phyloP scores from a whole-genome alignment of 2,113 vertebrate species.

The Zingel zingel region DNA sequence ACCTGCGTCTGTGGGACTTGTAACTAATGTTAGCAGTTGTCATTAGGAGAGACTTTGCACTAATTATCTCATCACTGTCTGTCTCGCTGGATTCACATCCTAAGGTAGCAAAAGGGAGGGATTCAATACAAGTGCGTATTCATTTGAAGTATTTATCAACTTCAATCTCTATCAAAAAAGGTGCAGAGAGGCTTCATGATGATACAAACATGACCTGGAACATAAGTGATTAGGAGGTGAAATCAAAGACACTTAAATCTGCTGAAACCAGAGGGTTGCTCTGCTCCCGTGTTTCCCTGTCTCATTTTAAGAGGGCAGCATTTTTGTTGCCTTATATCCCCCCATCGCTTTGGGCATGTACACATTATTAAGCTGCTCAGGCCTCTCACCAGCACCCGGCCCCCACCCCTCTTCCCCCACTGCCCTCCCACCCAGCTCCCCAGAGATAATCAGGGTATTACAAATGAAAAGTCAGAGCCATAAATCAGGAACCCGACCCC shows the following conservation, averaged over 20 bases:
- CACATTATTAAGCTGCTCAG: conserved; percentile 78
- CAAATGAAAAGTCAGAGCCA: conserved; percentile 82
- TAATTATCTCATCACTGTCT: conserved; percentile 74
- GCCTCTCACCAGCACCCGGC: conserved; percentile 53
- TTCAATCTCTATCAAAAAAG: conserved; percentile 35
- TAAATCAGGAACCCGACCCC: conserved; percentile 69
- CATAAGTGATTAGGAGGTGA: conserved; percentile 43
- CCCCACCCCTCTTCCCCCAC: conserved; percentile 12
- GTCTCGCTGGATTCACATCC: conserved; percentile 55
- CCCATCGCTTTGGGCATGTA: conserved; percentile 65
- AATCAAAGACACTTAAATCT: conserved; percentile 51
- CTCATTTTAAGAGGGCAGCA: conserved; percentile 70
- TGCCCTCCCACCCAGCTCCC: conserved; percentile 66
- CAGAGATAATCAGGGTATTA: conserved; percentile 79
- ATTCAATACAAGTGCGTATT: conserved; percentile 27
- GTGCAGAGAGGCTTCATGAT: conserved; percentile 31
- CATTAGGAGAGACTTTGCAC: conserved; percentile 67
- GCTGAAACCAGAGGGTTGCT: conserved; percentile 62
- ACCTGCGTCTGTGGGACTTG: conserved; percentile 62
- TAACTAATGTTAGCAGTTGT: conserved; percentile 67
- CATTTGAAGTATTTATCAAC: conserved; percentile 54
- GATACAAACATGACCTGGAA: conserved; percentile 47
- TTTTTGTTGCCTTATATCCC: conserved; percentile 66
- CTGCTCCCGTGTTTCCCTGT: conserved; percentile 46
- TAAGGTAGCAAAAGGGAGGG: conserved; percentile 39